These are phyloP conservation scores for Girardia tigrina DNA, from an alignment of 2,888 invertebrate genomes.

Conservation along the genomic window DNA sequence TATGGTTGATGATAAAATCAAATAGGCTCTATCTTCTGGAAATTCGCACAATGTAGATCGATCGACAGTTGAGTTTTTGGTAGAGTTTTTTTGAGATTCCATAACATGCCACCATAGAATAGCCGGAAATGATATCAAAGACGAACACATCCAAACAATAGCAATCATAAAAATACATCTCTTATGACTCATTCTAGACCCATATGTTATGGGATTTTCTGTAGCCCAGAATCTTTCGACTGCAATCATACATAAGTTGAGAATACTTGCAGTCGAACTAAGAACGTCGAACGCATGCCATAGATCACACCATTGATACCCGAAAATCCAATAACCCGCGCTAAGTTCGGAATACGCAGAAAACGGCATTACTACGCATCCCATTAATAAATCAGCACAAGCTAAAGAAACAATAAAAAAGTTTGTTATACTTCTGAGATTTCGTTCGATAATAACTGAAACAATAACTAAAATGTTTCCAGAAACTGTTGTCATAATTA, in stretches of 20 bases:
- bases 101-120: constrained; percentile 60
- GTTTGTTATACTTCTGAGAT: constrained; percentile 36
- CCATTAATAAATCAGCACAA: constrained; percentile 37
- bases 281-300: constrained; percentile 92
- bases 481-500: constrained; percentile 24
- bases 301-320: constrained; percentile 84
- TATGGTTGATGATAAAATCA: constrained; percentile 89
- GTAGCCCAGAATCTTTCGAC: constrained; percentile 95
- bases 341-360: constrained; percentile 41
- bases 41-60: constrained; percentile 61
- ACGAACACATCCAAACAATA: constrained; percentile 86
- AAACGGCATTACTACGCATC: constrained; percentile 36
- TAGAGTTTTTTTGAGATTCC: constrained; percentile 40
- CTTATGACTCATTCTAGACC: constrained; percentile 73
- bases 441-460: constrained; percentile 35
- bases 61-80: background rate
- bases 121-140: constrained; percentile 91
- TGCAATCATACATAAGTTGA: constrained; percentile 89
- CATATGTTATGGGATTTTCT: constrained; percentile 94
- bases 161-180: constrained; percentile 74
- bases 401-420: constrained; percentile 37
- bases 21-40: constrained; percentile 84
- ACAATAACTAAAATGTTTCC: constrained; percentile 35
- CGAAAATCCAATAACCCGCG: constrained; percentile 66
- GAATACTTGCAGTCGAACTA: constrained; percentile 88